phyloP scores from a whole-genome alignment of 2,888 invertebrate genomes.

The Lepas anatifera region DNA sequence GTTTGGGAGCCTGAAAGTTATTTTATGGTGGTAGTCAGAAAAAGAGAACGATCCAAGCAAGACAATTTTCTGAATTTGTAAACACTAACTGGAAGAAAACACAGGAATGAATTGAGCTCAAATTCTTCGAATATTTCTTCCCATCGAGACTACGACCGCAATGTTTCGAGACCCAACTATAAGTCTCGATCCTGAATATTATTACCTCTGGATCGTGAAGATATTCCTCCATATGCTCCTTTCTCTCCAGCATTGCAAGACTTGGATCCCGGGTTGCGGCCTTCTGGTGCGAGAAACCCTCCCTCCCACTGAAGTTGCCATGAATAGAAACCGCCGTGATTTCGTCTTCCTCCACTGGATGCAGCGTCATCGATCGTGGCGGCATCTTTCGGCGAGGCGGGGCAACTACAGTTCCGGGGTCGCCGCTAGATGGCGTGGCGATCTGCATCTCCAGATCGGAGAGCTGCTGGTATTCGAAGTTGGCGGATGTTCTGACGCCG shows the following conservation, averaged over 20 bases:
- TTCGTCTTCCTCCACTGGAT: background rate
- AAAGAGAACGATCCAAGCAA: no score
- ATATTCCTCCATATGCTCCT: background rate
- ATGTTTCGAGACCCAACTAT: no score
- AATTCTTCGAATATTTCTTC: no score
- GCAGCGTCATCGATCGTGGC: background rate
- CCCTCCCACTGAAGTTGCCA: background rate
- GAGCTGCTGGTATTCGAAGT: constrained; percentile 6
- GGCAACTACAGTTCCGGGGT: no score
- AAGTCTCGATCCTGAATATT: no score
- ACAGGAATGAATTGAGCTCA: no score
- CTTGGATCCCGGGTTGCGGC: background rate
- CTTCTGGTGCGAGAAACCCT: background rate
- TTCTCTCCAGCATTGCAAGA: background rate
- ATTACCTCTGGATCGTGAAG: constrained; percentile 1
- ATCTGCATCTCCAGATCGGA: background rate
- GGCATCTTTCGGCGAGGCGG: background rate
- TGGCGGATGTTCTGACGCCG: background rate
- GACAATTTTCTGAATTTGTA: no score
- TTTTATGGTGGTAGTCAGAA: no score
- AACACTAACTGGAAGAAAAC: no score
- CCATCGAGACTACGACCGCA: no score
- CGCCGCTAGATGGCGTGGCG: background rate
- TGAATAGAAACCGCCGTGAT: background rate
- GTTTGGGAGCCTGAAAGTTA: no score